These are phyloP conservation scores for Dendrolimus pini DNA, from an alignment of 2,888 invertebrate genomes.

Conservation along the genomic window DNA sequence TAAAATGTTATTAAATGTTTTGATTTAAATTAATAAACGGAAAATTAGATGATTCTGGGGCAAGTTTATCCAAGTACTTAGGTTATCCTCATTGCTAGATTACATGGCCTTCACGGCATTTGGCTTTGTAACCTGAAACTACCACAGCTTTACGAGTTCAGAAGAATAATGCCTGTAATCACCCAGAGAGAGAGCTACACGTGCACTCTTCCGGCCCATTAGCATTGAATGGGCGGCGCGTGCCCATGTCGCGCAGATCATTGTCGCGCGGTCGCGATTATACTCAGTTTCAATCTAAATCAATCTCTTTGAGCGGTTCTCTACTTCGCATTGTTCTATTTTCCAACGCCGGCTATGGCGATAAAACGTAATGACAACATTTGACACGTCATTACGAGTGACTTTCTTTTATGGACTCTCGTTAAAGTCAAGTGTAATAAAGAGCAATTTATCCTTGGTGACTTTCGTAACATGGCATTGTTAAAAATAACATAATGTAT, in stretches of 20 bases:
- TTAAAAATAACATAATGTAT: conserved; percentile 5
- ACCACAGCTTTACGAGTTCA: conserved; percentile 15
- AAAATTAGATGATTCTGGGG: no score
- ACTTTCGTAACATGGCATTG: conserved; percentile 31
- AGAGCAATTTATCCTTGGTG: conserved; percentile 32
- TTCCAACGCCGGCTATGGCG: conserved; percentile 27
- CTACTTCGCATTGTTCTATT: conserved; percentile 54
- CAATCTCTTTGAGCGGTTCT: conserved; percentile 44
- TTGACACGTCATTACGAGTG: conserved; percentile 50
- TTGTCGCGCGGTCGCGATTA: conserved; percentile 49
- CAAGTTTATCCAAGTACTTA: no score
- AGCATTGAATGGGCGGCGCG: conserved; percentile 69
- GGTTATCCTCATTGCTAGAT: no score
- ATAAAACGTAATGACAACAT: conserved; percentile 62
- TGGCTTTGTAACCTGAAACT: conserved; percentile 34
- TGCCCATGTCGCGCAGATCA: conserved; percentile 55
- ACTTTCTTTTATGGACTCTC: conserved; percentile 24
- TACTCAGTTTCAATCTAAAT: conserved; percentile 54
- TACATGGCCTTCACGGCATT: background rate
- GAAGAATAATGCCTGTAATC: conserved; percentile 54
- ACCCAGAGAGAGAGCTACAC: conserved; percentile 52
- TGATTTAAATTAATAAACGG: no score
- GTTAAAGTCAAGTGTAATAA: conserved; percentile 48
- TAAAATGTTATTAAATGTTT: no score
- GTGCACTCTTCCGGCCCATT: conserved; percentile 68